Evolutionary conservation across 2,888 invertebrate species (phyloP).

Genomic region (Netelia inedita): DNA sequence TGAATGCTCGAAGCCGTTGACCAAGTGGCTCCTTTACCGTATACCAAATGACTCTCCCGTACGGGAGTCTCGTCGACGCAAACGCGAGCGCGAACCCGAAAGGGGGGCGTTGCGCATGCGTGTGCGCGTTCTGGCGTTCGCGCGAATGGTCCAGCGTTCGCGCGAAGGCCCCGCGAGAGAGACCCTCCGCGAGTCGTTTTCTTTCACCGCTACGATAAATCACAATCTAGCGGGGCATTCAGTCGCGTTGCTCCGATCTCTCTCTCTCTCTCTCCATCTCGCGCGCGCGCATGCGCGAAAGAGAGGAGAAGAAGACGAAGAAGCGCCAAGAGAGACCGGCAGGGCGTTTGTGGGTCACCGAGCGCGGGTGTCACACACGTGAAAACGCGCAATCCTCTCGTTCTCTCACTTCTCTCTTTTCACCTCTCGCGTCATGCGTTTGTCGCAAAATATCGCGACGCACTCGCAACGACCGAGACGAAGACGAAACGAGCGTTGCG

Average conservation of each 20-base stretch:
- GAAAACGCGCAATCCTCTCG: slow-evolving; percentile 70
- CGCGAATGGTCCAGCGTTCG: slow-evolving; percentile 16
- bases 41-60: slow-evolving; percentile 36
- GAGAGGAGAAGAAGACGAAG: slow-evolving; percentile 14
- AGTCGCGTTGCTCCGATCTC: slow-evolving; percentile 47
- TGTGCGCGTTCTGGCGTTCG: slow-evolving; percentile 22
- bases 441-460: not conserved
- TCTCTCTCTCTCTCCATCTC: slow-evolving; percentile 34
- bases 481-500: slow-evolving; percentile 18
- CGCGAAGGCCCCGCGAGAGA: slow-evolving; percentile 23
- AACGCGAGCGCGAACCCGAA: not conserved
- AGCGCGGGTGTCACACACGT: slow-evolving; percentile 72
- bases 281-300: not conserved
- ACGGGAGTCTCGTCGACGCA: slow-evolving; percentile 22
- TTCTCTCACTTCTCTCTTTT: slow-evolving; percentile 16
- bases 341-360: slow-evolving; percentile 74
- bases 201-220: slow-evolving; percentile 76
- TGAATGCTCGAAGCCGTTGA: slow-evolving; percentile 51
- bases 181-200: slow-evolving; percentile 64
- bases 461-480: slow-evolving; percentile 1
- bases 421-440: not conserved
- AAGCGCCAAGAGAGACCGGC: slow-evolving; percentile 39
- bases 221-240: slow-evolving; percentile 78
- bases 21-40: slow-evolving; percentile 29
- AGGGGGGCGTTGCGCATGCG: slow-evolving; percentile 25